Conservation (phyloP, 2,888 invertebrate species). For the Sturmia bella region DNA sequence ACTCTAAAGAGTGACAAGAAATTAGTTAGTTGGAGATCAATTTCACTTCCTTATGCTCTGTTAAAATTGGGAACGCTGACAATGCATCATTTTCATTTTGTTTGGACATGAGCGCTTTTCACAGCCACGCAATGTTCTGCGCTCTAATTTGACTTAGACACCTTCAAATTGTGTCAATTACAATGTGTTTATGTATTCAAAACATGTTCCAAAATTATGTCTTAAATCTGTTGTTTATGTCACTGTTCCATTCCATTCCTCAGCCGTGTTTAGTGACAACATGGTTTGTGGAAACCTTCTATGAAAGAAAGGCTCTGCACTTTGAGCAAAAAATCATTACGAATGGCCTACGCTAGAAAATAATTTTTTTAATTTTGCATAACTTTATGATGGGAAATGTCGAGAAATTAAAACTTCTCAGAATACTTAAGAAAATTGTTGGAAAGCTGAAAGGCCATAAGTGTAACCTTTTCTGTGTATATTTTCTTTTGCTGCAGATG, state of each 20-base stretch:
- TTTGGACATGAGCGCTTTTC: too few relatives aligned
- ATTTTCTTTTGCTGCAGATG: slow-evolving; percentile 50
- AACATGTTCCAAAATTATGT: slow-evolving; percentile 11
- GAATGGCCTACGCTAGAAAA: slow-evolving; percentile 50
- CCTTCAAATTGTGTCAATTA: too few relatives aligned
- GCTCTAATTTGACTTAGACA: too few relatives aligned
- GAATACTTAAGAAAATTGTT: slow-evolving; percentile 7
- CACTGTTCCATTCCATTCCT: background rate
- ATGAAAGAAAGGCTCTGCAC: background rate
- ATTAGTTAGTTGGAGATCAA: too few relatives aligned
- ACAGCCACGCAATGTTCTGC: too few relatives aligned
- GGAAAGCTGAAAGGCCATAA: slow-evolving; percentile 58
- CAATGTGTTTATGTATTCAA: background rate
- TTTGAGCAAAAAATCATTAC: background rate
- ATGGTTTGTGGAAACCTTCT: too few relatives aligned
- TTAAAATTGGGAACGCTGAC: too few relatives aligned
- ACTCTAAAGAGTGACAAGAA: too few relatives aligned
- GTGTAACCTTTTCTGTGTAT: slow-evolving; percentile 62
- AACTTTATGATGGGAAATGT: slow-evolving; percentile 54
- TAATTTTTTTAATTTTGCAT: background rate
- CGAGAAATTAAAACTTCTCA: slow-evolving; percentile 59
- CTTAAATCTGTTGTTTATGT: slow-evolving; percentile 38
- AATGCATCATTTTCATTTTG: too few relatives aligned
- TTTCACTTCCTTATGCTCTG: too few relatives aligned
- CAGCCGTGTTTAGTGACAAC: too few relatives aligned